Conservation (phyloP, 1,140 invertebrate genomes). For the Andrena cerasifolii region DNA sequence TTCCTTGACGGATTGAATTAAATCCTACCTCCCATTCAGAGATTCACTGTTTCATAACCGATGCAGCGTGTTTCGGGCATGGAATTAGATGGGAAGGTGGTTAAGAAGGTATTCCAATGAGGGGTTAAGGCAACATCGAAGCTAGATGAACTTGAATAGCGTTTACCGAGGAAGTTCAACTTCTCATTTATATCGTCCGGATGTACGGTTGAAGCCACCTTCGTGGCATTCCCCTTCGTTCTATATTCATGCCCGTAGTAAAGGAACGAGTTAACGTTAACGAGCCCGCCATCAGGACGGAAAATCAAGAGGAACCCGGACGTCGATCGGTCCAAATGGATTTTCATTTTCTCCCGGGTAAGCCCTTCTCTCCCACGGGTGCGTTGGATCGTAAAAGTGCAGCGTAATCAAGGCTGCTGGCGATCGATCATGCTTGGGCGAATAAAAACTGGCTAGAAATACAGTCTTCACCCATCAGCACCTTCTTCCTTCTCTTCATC, state of each 20-base stretch:
- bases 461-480: neutral
- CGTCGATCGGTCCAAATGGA: conserved; percentile 42
- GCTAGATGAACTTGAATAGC: conserved; percentile 40
- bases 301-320: conserved; percentile 49
- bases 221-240: conserved; percentile 69
- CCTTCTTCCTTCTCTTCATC: neutral
- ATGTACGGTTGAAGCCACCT: conserved; percentile 69
- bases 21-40: too few species aligned
- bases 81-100: too few species aligned
- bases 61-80: too few species aligned
- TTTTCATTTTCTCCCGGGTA: neutral
- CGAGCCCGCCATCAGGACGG: conserved; percentile 52
- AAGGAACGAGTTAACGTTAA: conserved; percentile 65
- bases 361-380: neutral
- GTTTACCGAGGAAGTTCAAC: conserved; percentile 58
- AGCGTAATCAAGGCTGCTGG: neutral
- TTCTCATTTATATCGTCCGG: conserved; percentile 70
- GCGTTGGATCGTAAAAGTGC: neutral
- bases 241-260: conserved; percentile 65
- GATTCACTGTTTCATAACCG: too few species aligned
- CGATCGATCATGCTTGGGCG: neutral
- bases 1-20: too few species aligned
- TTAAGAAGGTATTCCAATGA: neutral
- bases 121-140: conserved; percentile 21
- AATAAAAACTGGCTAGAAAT: neutral